Base-by-base conservation (phyloP, 2,113 vertebrate genomes). In the Eolophus roseicapilla region DNA sequence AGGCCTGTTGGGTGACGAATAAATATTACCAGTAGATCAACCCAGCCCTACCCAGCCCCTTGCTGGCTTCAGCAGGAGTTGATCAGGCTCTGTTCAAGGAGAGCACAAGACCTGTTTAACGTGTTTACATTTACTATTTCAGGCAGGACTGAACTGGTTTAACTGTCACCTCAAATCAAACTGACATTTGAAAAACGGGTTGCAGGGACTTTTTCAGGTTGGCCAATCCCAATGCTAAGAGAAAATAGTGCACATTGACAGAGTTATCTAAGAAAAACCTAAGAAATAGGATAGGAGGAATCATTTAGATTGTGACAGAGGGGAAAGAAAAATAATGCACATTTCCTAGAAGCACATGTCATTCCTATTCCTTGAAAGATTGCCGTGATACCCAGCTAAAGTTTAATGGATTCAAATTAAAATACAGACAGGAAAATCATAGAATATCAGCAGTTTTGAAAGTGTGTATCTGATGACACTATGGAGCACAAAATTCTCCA, bases 71-170 rank as follows among this genome's bases (percentile, higher is more conserved):
- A 50, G 86, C n/a, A 64, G 88, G 79, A 93, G 68, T 47, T 64
- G 64, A 93, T 90, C 14, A 5, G 60, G 23, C 25, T 86, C 59
- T 81, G 25, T 27, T 91, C 77, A 79, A 82, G 39, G 46, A 88
- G 43, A 95, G 31, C 50, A 84, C 33, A 92, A 84, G 93, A 76
- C 69, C 65, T 11, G 6, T 68, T 60, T 71, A 71, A 84, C 21
- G 16, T 89, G 67, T 79, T 89, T 93, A 86, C 47, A 60, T 84
- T 76, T 93, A 79, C 91, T 92, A 91, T 97, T 96, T 95, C 2
- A 1, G 46, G 88, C 68, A 93, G 73, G 81, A 84, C 65, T 64
- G 80, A 83, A 53, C 69, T 28, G 55, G 88, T 90, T 95, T 88
- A 82, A 95, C 53, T 86, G 29, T 69, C 49, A 92, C 17, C 65